Percentiles rank a stretch among this genome's conserved stretches.
These are phyloP conservation scores for Tichodroma muraria DNA, from an alignment of 2,113 vertebrate genomes.

Conservation along the genomic window DNA sequence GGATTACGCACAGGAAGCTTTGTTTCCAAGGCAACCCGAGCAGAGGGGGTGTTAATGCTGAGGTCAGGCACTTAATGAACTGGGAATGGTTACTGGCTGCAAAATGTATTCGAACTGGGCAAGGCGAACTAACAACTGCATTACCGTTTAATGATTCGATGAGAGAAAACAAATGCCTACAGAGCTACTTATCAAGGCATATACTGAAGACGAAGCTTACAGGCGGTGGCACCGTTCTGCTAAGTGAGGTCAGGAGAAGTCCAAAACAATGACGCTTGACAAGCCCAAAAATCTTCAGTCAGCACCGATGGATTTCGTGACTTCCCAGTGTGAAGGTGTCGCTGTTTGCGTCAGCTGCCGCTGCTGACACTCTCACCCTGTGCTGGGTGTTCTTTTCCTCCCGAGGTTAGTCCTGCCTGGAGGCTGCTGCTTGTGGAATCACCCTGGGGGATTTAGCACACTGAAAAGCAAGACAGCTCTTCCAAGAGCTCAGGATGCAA, in stretches of 20 bases:
- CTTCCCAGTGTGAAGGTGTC: background rate
- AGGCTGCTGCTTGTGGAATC: background rate
- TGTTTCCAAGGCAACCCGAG: conserved; percentile 79
- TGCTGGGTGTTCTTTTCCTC: background rate
- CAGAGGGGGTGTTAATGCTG: conserved; percentile 67
- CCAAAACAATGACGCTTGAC: background rate
- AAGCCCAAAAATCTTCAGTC: background rate
- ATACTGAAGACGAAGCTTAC: background rate
- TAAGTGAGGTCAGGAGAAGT: background rate
- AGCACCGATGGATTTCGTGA: background rate
- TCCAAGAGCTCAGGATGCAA: background rate
- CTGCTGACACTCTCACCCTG: background rate
- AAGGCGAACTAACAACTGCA: conserved; percentile 64
- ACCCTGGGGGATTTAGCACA: background rate
- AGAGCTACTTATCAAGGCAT: conserved; percentile 3
- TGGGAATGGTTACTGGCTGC: conserved; percentile 72
- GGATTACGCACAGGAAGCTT: conserved; percentile 85
- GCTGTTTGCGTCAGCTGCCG: background rate
- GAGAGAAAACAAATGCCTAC: conserved; percentile 52
- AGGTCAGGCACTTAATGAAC: conserved; percentile 79
- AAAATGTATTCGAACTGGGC: conserved; percentile 50
- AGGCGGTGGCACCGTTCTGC: background rate
- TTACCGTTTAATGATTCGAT: conserved; percentile 54
- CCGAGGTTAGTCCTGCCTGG: background rate
- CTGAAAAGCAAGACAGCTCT: background rate